These are phyloP conservation scores for Lepidurus couesii DNA, from an alignment of 1,140 invertebrate species.

Conservation along the genomic window DNA sequence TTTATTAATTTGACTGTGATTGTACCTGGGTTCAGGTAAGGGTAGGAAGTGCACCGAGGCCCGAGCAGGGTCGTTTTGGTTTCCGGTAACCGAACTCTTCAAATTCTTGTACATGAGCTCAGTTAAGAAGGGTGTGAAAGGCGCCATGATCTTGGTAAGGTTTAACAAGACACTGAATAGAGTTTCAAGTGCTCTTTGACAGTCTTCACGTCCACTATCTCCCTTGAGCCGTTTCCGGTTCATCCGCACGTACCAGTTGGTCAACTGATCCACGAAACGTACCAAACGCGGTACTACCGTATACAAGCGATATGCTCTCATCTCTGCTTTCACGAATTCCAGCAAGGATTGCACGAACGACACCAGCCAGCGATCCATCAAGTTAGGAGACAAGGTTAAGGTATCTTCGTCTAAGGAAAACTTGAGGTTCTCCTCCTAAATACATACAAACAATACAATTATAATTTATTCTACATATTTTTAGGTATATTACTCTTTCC, in stretches of 20 bases:
- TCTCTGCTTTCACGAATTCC: conserved; percentile 82
- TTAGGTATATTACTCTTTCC: conserved; percentile 54
- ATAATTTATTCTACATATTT: conserved; percentile 46
- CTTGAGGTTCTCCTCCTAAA: conserved; percentile 52
- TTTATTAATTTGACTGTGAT: not conserved
- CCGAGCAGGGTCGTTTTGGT: conserved; percentile 44
- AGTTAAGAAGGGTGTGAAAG: conserved; percentile 94
- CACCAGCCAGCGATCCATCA: conserved; percentile 97
- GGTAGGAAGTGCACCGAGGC: conserved; percentile 83
- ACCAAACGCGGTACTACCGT: conserved; percentile 89
- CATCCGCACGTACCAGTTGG: conserved; percentile 98
- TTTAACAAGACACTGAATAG: conserved; percentile 81
- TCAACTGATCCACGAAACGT: conserved; percentile 94
- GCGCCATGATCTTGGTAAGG: conserved; percentile 89
- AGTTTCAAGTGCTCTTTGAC: conserved; percentile 75
- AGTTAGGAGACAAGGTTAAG: conserved; percentile 54
- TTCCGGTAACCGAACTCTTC: conserved; percentile 47
- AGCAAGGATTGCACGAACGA: conserved; percentile 92
- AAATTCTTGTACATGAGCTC: conserved; percentile 94
- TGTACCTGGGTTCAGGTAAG: conserved; percentile 64
- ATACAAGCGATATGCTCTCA: conserved; percentile 89
- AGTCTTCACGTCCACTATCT: conserved; percentile 67
- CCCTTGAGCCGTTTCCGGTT: conserved; percentile 89
- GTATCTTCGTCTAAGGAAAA: conserved; percentile 47
- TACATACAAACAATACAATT: conserved; percentile 41